A percentile compares a stretch with the other conserved stretches of the same genome.
These are phyloP conservation scores for Spodoptera littoralis DNA, from an alignment of 2,888 invertebrate genomes.

Conservation along the genomic window DNA sequence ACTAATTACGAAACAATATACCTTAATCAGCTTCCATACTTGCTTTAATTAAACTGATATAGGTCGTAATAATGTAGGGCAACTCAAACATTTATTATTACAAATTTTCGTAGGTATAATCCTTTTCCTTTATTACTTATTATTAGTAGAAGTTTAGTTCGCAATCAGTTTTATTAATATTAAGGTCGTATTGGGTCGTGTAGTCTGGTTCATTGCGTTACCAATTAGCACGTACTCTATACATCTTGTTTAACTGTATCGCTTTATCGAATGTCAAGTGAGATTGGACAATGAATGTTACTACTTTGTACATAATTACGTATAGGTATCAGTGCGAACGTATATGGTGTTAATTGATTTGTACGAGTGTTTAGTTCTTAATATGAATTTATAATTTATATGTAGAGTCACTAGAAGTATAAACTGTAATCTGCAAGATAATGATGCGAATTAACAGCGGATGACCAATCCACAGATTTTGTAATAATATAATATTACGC, in stretches of 20 bases:
- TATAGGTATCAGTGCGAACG: not conserved
- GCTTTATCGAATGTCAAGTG: slow-evolving; percentile 19
- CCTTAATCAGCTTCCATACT: no score
- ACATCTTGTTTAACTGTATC: slow-evolving; percentile 33
- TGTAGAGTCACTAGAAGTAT: no score
- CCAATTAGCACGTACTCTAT: slow-evolving; percentile 43
- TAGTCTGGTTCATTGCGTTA: slow-evolving; percentile 33
- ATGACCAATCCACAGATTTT: no score
- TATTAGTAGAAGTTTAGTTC: slow-evolving; percentile 34
- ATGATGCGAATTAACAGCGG: no score
- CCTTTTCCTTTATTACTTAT: slow-evolving; percentile 31
- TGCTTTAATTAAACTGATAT: no score
- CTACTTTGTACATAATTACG: slow-evolving; percentile 10
- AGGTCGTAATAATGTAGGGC: no score
- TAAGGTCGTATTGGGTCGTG: slow-evolving; percentile 23
- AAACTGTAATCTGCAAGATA: no score
- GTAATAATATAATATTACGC: no score
- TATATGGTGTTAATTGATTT: no score
- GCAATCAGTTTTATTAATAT: slow-evolving; percentile 31
- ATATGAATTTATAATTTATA: no score
- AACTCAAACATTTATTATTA: not conserved
- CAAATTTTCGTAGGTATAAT: slow-evolving; percentile 13
- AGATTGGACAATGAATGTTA: slow-evolving; percentile 7
- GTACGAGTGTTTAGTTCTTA: no score
- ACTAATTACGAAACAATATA: no score